Evolutionary conservation across 1,140 invertebrate species (phyloP).

Genomic region (Polypedilum pembai): DNA sequence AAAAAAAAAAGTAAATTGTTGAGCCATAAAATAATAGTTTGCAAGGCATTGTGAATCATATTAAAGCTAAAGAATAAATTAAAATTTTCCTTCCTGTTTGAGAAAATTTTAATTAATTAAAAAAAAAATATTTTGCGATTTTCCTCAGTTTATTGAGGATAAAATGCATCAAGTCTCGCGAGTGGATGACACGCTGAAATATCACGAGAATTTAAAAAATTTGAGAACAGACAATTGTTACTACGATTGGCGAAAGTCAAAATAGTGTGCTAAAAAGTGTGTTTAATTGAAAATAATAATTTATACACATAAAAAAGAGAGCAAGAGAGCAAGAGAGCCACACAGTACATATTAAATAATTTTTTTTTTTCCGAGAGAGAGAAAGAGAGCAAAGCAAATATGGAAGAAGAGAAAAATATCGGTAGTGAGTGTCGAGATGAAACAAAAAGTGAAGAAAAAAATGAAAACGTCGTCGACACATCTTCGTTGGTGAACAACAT

Average conservation of each 20-base stretch:
- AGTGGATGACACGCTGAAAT: not conserved
- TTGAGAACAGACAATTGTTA: slow-evolving; percentile 15
- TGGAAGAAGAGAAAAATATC: slow-evolving; percentile 8
- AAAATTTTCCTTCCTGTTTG: not conserved
- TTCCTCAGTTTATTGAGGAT: not conserved
- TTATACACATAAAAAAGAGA: not conserved
- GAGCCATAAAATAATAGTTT: slow-evolving; percentile 8
- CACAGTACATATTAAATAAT: not conserved
- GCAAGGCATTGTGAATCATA: not conserved
- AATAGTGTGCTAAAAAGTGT: slow-evolving; percentile 24
- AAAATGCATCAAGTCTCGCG: not conserved
- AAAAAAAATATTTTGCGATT: not conserved
- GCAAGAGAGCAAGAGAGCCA: not conserved
- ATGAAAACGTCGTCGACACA: slow-evolving; percentile 10
- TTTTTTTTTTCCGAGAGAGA: not conserved
- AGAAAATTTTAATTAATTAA: not conserved
- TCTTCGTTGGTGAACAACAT: not conserved
- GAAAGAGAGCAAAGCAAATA: not conserved
- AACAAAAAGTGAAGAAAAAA: slow-evolving; percentile 2
- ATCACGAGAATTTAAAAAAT: not conserved
- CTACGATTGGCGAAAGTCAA: not conserved
- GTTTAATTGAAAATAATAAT: slow-evolving; percentile 18
- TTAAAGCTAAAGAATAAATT: not conserved
- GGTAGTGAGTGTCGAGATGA: not conserved
- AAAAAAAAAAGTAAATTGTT: slow-evolving; percentile 20